phyloP scores from a whole-genome alignment of 2,797 vertebrate species.

The Nannoperca australis region DNA sequence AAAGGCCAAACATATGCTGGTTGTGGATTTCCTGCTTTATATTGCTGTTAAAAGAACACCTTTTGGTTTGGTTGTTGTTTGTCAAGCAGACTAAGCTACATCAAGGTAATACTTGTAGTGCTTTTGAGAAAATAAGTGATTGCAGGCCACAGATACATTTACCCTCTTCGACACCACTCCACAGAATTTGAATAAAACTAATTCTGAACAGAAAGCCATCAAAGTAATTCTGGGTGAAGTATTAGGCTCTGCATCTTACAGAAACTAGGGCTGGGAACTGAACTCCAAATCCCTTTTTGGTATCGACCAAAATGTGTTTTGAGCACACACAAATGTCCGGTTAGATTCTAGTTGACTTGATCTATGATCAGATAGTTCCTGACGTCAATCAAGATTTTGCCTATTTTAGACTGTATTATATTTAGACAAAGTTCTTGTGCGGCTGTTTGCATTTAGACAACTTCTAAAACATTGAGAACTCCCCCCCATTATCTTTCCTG shows the following conservation, averaged over 20 bases:
- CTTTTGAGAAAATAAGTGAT: not conserved
- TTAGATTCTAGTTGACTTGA: not conserved
- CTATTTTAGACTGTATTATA: not conserved
- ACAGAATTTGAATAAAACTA: not conserved
- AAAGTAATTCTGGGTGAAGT: not conserved
- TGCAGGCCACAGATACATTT: not conserved
- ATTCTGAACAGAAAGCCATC: not conserved
- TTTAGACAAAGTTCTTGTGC: not conserved
- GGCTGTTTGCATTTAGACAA: not conserved
- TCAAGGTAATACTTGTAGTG: not conserved
- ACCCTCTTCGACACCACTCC: not conserved
- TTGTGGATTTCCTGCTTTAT: not conserved
- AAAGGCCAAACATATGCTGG: not conserved
- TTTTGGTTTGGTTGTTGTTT: not conserved
- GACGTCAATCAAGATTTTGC: not conserved
- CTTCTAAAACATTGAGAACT: not conserved
- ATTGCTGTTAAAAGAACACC: not conserved
- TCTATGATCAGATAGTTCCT: not conserved
- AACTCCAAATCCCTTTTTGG: not conserved
- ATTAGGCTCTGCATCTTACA: not conserved
- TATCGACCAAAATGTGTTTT: not conserved
- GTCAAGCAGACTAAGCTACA: not conserved
- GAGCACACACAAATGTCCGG: not conserved
- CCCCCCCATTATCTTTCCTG: too few species aligned
- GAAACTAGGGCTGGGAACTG: not conserved